Conservation (phyloP, 2,888 invertebrate genomes). For the Thymelicus sylvestris region DNA sequence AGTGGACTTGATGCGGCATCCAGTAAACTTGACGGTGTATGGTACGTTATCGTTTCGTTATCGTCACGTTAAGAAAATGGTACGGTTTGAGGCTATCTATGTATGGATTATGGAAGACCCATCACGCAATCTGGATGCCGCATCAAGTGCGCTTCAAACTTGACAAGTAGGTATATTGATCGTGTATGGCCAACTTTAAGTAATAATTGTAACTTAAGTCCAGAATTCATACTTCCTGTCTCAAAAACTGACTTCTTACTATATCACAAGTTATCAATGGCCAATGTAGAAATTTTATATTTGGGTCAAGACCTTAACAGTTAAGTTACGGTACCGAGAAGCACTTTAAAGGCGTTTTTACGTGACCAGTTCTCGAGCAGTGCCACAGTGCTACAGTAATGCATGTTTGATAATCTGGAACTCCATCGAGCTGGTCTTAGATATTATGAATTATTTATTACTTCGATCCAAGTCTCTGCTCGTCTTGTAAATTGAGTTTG, state of each 20-base stretch:
- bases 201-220: no score
- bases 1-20: no score
- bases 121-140: no score
- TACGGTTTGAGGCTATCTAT: no score
- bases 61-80: no score
- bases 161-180: no score
- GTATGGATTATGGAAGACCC: no score
- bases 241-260: background rate
- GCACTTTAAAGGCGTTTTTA: slow-evolving; percentile 20
- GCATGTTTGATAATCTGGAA: slow-evolving; percentile 40
- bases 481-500: slow-evolving; percentile 45
- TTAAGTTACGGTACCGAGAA: background rate
- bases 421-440: slow-evolving; percentile 38
- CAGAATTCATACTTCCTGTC: background rate
- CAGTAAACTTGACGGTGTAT: no score
- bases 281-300: background rate
- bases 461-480: slow-evolving; percentile 34
- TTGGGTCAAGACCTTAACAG: background rate
- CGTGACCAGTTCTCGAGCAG: background rate
- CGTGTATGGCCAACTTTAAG: no score
- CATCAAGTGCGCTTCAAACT: no score
- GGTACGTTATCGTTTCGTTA: no score
- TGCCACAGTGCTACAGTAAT: slow-evolving; percentile 20
- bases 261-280: background rate
- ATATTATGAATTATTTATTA: slow-evolving; percentile 43